These are phyloP conservation scores for Xerus rutilus DNA, from an alignment of 2,797 vertebrate species.

Conservation along the genomic window DNA sequence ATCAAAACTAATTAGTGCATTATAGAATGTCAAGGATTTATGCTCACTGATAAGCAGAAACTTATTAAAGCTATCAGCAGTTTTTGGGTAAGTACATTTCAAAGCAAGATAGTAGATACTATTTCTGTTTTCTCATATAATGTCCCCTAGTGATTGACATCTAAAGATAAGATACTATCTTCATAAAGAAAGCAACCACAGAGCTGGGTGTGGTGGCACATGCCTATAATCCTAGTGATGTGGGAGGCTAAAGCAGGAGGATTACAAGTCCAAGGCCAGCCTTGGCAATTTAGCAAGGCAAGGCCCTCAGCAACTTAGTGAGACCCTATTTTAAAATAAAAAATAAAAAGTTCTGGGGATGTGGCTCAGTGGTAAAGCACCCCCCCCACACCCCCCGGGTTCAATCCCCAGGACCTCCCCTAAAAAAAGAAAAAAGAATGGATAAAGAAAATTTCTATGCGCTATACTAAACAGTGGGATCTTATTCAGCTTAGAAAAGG, in stretches of 20 bases:
- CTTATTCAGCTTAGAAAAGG: not conserved
- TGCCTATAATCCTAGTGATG: not conserved
- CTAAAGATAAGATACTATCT: not conserved
- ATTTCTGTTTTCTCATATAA: conserved; percentile 38
- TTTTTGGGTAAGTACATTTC: conserved; percentile 46
- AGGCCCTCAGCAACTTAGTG: not conserved
- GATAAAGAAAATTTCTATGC: too few species aligned
- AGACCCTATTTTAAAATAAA: not conserved
- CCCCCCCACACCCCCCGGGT: too few species aligned
- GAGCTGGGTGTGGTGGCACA: not conserved
- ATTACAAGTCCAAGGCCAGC: not conserved
- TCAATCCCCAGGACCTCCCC: too few species aligned
- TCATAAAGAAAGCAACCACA: not conserved
- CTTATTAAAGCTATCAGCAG: conserved; percentile 17
- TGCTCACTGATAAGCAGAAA: not conserved
- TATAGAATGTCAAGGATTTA: conserved; percentile 2
- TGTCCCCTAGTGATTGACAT: not conserved
- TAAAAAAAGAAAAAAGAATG: not conserved
- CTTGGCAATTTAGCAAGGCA: not conserved
- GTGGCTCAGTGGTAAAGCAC: not conserved
- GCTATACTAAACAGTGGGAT: too few species aligned
- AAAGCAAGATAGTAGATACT: conserved; percentile 15
- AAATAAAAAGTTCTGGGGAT: not conserved
- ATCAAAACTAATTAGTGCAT: conserved; percentile 8
- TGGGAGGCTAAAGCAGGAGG: not conserved